Conservation (phyloP, 1,140 invertebrate species). For the Arion vulgaris region DNA sequence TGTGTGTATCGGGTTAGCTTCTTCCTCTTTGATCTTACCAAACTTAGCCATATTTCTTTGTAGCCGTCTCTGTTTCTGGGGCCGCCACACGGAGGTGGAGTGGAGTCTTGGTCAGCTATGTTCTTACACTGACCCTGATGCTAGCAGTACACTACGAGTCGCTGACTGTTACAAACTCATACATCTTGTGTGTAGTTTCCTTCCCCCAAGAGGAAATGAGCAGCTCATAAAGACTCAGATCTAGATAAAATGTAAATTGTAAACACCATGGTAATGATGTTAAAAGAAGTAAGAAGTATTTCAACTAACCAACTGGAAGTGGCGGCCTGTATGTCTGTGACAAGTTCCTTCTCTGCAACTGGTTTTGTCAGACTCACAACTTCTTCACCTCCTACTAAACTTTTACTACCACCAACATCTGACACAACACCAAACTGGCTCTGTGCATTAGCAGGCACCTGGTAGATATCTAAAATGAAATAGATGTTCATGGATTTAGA, state of each 20-base stretch:
- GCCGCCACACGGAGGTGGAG: too few species aligned
- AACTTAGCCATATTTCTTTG: too few species aligned
- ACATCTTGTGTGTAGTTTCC: too few species aligned
- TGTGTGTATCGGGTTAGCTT: too few species aligned
- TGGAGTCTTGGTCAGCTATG: too few species aligned
- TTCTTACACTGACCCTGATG: too few species aligned
- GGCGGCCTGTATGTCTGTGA: slow-evolving; percentile 59
- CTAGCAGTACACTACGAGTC: too few species aligned
- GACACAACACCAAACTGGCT: slow-evolving; percentile 14
- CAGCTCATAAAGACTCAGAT: not conserved
- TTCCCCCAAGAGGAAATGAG: too few species aligned
- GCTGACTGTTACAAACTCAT: too few species aligned
- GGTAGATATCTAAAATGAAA: slow-evolving; percentile 29
- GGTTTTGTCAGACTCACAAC: slow-evolving; percentile 13
- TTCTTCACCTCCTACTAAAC: not conserved
- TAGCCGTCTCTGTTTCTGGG: too few species aligned
- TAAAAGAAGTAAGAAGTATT: not conserved
- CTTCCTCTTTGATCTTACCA: too few species aligned
- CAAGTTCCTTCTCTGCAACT: slow-evolving; percentile 25
- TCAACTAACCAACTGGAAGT: slow-evolving; percentile 62
- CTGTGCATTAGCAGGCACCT: slow-evolving; percentile 16
- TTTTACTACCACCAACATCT: not conserved
- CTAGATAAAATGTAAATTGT: not conserved
- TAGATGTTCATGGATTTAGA: too few species aligned
- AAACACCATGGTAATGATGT: not conserved